These are phyloP conservation scores for Microtus pennsylvanicus DNA, from an alignment of 2,113 vertebrate genomes.

Conservation along the genomic window DNA sequence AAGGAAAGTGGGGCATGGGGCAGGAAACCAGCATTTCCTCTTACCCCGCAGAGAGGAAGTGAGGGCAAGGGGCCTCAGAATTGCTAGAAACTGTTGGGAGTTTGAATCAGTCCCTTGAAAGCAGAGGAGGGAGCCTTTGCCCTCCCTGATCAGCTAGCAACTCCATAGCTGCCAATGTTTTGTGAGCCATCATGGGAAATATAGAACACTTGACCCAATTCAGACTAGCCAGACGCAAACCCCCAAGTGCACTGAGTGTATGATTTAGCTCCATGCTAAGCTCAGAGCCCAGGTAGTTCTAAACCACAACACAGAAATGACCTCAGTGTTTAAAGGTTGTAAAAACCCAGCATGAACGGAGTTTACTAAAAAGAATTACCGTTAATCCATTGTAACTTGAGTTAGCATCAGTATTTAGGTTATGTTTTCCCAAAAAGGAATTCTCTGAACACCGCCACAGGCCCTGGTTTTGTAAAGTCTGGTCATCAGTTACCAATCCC, in stretches of 20 bases:
- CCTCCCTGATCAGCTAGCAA: constrained; percentile 64
- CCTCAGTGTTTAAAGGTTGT: background rate
- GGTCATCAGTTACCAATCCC: background rate
- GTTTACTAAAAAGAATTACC: background rate
- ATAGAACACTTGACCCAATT: background rate
- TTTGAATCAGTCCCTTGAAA: constrained; percentile 62
- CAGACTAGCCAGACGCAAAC: background rate
- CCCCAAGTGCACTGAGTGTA: background rate
- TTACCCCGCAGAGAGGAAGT: constrained; percentile 38
- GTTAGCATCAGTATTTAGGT: background rate
- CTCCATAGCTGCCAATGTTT: background rate
- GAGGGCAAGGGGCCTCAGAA: background rate
- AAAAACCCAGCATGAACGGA: background rate
- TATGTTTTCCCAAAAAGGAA: background rate
- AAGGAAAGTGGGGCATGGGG: background rate
- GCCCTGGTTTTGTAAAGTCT: background rate
- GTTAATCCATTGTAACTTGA: background rate
- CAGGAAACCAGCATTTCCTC: constrained; percentile 59
- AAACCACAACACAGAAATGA: background rate
- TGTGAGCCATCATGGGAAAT: background rate
- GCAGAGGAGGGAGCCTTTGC: constrained; percentile 57
- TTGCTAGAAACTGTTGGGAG: constrained; percentile 33
- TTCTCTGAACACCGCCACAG: background rate
- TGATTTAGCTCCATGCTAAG: background rate
- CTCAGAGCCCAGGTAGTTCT: background rate